Base-by-base conservation (phyloP, 2,797 vertebrate genomes). In the Valencia hispanica region DNA sequence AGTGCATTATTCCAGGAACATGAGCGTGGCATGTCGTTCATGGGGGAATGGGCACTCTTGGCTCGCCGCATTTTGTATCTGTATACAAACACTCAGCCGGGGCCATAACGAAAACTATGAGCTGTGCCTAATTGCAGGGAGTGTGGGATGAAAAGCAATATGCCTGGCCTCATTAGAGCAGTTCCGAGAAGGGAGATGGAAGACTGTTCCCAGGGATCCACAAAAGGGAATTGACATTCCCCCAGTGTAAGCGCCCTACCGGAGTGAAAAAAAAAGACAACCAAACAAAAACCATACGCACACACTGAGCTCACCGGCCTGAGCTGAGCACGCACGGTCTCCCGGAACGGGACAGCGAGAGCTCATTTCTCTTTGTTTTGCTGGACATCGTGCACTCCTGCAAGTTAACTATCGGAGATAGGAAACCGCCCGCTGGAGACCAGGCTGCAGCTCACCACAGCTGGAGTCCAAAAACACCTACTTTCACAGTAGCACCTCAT, bases 141-240 rank as follows among this genome's bases (percentile, higher is more conserved):
- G 90, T 91, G 86, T 87, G 80, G 92, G 88, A 94, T 94, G 93
- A 94, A 95, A 95, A 91, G 90, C 92, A 93, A 94, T 92, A 94
- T 88, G 93, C 87, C 91, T 93, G 93, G 92, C 93, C 94, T 94
- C 92, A 93, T 95, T 95, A 93, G 87, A 94, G 88, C 88, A 86
- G 88, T 93, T 93, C 91, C 87, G 86, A 94, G 90, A 92, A 93
- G 92, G 88, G 86, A 89, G 89, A 89, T 90, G 89, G 92, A 90
- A 88, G 91, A 92, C 79, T 78, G 89, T 94, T 95, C 92, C 92
- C 92, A 93, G 92, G 90, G 91, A 93, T 84, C 92, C 91, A 93
- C 92, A 93, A 94, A 92, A 91, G 91, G 89, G 92, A 94, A 93
- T 90, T 92, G 91, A 94, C 90, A 91, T 93, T 94, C 93, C 91